Base-by-base conservation (phyloP, 2,113 vertebrate species). In the Danio rerio region DNA sequence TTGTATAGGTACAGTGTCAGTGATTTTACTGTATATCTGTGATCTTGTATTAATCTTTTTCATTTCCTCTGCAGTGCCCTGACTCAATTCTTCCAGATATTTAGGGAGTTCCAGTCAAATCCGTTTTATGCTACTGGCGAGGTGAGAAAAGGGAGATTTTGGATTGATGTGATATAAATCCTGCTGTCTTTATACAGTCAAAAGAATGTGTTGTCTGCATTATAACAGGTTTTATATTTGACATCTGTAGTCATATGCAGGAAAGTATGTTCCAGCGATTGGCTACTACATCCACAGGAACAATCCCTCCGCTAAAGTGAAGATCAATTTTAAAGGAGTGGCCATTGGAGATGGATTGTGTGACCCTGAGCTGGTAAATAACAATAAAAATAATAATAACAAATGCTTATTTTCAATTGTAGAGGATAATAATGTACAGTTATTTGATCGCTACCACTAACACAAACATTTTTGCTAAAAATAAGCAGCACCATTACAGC, bases 111-210 rank as follows among this genome's bases (percentile, higher is more conserved):
- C 88, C 91, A 94, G 89, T 85, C 93, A 76, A 97, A 95, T 85
- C 86, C 95, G 40, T 98, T 96, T 83, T 96, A 92, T 82, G 92
- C 91, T 82, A 94, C 92, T 43, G 95, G 94, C 74, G 95, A 98
- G 95, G 96, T 95, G 47, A 71, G 68, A 10, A 50, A 70, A 13
- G 0, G 3, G 6, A 50, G 10, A 58, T 58, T 75, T 42, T 45
- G 72, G 21, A 42, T n/a, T 68, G 43, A 12, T 18, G 13, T 15
- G 42, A 42, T 74, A 9, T 43, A 15, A 56, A 74, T 58, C 71
- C 6, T 11, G n/a, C 16, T 56, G 2, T 40, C 9, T 42, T 11
- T 31, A n/a, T 18, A n/a, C 42, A 11, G 42, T 47, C 52, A 43
- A 11, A 73, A 55, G 20, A 42, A 3, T 58, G 45, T 12, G 9